Percentiles rank a stretch among this genome's conserved stretches.
Evolutionary conservation across 2,797 vertebrate species (phyloP).

Genomic region (Thaleichthys pacificus): DNA sequence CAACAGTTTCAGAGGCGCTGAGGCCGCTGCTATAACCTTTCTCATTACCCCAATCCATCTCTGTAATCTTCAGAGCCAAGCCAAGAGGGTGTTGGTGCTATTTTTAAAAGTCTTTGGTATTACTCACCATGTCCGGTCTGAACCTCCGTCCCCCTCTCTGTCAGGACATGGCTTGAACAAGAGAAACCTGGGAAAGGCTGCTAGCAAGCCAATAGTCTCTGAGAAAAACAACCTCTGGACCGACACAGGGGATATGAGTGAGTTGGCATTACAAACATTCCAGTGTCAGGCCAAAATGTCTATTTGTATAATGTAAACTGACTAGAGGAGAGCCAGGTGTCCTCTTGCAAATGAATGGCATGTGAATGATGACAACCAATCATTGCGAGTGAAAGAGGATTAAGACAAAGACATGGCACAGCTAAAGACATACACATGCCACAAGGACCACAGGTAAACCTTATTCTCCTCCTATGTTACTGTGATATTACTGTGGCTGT

Average conservation of each 20-base stretch:
- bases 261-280: background rate
- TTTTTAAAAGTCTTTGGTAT: slow-evolving; percentile 41
- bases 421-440: too few species aligned
- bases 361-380: too few species aligned
- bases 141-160: slow-evolving; percentile 25
- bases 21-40: slow-evolving; percentile 34
- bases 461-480: too few species aligned
- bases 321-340: too few species aligned
- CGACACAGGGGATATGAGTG: background rate
- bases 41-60: slow-evolving; percentile 48
- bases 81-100: slow-evolving; percentile 18
- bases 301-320: too few species aligned
- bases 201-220: slow-evolving; percentile 11
- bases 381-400: too few species aligned
- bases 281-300: background rate
- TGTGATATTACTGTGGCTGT: too few species aligned
- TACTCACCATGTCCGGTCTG: slow-evolving; percentile 21
- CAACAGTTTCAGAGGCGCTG: slow-evolving; percentile 25
- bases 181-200: slow-evolving; percentile 27
- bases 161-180: slow-evolving; percentile 20
- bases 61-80: slow-evolving; percentile 36
- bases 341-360: too few species aligned
- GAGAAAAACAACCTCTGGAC: background rate
- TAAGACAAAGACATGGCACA: too few species aligned
- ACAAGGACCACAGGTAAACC: too few species aligned